Conservation (phyloP, 1,140 invertebrate species). For the Pinna nobilis region DNA sequence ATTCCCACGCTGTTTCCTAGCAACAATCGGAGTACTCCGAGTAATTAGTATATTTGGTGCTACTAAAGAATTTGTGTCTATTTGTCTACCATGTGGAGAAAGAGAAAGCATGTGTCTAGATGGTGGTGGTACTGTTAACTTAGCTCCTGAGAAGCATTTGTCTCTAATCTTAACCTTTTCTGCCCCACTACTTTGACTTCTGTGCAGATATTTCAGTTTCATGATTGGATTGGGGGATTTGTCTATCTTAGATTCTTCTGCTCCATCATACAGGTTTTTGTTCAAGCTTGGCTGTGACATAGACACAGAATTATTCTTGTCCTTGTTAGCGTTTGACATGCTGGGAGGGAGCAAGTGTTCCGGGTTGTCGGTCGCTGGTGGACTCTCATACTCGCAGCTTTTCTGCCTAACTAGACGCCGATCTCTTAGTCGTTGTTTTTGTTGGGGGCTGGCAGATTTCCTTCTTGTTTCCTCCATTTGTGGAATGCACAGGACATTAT, state of each 20-base stretch:
- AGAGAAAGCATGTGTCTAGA: not conserved
- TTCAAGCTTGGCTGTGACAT: slow-evolving; percentile 20
- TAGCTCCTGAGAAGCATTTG: slow-evolving; percentile 46
- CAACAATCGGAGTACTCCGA: not conserved
- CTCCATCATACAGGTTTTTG: slow-evolving; percentile 15
- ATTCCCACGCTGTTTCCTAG: slow-evolving; percentile 4
- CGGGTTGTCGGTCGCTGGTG: slow-evolving; percentile 42
- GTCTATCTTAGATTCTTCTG: slow-evolving; percentile 11
- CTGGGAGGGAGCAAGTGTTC: not conserved
- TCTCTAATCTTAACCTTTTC: slow-evolving; percentile 43
- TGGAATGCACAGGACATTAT: slow-evolving; percentile 47
- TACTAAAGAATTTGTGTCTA: not conserved
- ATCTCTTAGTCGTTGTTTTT: slow-evolving; percentile 54
- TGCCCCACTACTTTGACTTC: slow-evolving; percentile 28
- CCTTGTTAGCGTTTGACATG: slow-evolving; percentile 6
- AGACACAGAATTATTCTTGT: slow-evolving; percentile 7
- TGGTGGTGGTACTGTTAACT: not conserved
- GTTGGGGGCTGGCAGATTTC: slow-evolving; percentile 46
- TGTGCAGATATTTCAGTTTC: slow-evolving; percentile 35
- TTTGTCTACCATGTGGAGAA: not conserved
- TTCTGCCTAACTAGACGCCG: slow-evolving; percentile 47
- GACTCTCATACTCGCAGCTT: slow-evolving; percentile 44
- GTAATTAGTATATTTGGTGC: slow-evolving; percentile 2
- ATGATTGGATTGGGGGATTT: slow-evolving; percentile 32
- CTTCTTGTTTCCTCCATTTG: slow-evolving; percentile 38